Percentiles rank a stretch among this genome's conserved stretches.
These are phyloP conservation scores for Tyria jacobaeae DNA, from an alignment of 2,888 invertebrate species.

Conservation along the genomic window DNA sequence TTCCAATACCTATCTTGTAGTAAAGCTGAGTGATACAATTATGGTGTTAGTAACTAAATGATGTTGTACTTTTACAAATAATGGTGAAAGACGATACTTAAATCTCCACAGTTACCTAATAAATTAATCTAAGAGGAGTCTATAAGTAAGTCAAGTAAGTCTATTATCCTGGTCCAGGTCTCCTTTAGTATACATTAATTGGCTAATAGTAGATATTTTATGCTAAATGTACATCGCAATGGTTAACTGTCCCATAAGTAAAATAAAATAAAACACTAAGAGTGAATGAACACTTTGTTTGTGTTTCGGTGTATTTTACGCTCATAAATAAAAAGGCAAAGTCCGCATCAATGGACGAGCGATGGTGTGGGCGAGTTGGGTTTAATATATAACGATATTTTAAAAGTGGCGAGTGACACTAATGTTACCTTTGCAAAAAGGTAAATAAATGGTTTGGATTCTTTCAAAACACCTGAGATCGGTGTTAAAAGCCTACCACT, in stretches of 20 bases:
- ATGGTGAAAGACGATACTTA: too few species aligned
- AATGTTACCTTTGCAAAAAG: not conserved
- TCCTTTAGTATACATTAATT: too few species aligned
- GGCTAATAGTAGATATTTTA: too few species aligned
- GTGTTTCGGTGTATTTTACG: not conserved
- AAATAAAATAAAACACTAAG: not conserved
- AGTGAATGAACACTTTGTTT: not conserved
- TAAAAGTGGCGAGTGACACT: not conserved
- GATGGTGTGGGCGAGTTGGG: not conserved
- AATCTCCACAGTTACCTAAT: too few species aligned
- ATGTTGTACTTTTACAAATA: too few species aligned
- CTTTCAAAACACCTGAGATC: not conserved
- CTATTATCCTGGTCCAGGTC: too few species aligned
- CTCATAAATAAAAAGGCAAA: not conserved
- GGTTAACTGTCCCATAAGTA: not conserved
- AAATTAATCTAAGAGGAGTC: too few species aligned
- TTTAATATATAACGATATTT: not conserved
- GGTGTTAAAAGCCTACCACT: not conserved
- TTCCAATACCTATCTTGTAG: too few species aligned
- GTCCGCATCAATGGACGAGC: not conserved
- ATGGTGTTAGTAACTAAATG: too few species aligned
- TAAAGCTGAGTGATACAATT: too few species aligned
- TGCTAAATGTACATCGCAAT: not conserved
- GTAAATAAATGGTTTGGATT: not conserved
- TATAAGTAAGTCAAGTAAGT: too few species aligned